These are phyloP conservation scores for Cassiopea xamachana DNA, from an alignment of 30 jellyfish, hydroid and myxozoan genomes.

Conservation along the genomic window DNA sequence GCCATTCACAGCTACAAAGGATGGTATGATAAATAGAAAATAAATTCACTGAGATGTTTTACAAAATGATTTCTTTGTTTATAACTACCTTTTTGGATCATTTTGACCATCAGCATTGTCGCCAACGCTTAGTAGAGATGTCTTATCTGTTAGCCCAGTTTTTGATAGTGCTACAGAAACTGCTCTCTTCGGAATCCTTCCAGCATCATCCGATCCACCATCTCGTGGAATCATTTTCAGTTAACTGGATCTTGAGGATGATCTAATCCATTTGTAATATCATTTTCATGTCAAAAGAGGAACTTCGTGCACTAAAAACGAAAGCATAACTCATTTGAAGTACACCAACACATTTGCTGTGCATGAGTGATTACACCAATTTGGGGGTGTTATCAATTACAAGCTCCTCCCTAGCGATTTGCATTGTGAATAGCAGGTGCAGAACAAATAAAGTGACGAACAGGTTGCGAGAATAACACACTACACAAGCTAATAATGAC, in stretches of 20 bases:
- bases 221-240: constrained; percentile 30
- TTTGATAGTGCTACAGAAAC: constrained; percentile 49
- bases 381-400: not conserved
- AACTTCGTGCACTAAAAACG: not conserved
- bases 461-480: no score
- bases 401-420: not conserved
- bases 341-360: no score
- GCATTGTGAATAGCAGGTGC: no score
- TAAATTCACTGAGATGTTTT: not conserved
- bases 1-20: not conserved
- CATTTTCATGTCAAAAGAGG: not conserved
- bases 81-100: constrained; percentile 14
- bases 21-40: not conserved
- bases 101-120: constrained; percentile 33
- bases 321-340: no score
- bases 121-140: constrained; percentile 36
- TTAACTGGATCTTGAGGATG: not conserved
- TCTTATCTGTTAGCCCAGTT: constrained; percentile 29
- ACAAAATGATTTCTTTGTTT: no score
- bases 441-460: no score
- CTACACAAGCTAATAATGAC: no score
- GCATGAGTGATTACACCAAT: no score
- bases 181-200: constrained; percentile 11
- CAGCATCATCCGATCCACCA: constrained; percentile 33
- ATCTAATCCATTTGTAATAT: not conserved